These are phyloP conservation scores for Brotula barbata DNA, from an alignment of 2,797 vertebrate genomes.

Conservation along the genomic window DNA sequence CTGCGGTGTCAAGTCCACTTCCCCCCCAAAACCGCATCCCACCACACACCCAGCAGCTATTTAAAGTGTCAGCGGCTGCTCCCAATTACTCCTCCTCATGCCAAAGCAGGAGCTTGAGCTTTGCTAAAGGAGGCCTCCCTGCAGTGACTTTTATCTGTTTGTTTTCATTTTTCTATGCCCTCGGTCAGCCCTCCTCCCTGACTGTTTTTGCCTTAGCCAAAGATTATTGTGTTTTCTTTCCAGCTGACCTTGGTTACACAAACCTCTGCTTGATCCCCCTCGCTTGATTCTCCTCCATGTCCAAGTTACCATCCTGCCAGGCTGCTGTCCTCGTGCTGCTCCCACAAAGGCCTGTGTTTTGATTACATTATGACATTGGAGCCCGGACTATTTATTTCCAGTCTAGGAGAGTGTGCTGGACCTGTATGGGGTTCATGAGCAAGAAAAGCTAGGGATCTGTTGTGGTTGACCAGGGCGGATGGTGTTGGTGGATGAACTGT, in stretches of 20 bases:
- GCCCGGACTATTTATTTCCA: slow-evolving; percentile 61
- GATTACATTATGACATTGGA: slow-evolving; percentile 69
- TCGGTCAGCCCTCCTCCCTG: slow-evolving; percentile 33
- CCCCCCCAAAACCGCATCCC: slow-evolving; percentile 53
- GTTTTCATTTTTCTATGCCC: slow-evolving; percentile 58
- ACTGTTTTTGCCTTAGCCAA: slow-evolving; percentile 36
- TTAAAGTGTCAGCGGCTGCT: slow-evolving; percentile 63
- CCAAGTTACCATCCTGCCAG: slow-evolving; percentile 42
- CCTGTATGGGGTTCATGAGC: slow-evolving; percentile 11
- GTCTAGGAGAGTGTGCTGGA: slow-evolving; percentile 26
- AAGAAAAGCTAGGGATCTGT: slow-evolving; percentile 35
- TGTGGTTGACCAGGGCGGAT: slow-evolving; percentile 45
- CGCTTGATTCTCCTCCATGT: slow-evolving; percentile 36
- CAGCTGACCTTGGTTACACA: slow-evolving; percentile 69
- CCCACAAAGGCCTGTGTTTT: slow-evolving; percentile 64
- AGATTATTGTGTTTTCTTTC: slow-evolving; percentile 61
- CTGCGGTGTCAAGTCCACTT: slow-evolving; percentile 48
- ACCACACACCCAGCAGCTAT: slow-evolving; percentile 61
- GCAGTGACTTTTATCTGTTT: slow-evolving; percentile 58
- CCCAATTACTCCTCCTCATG: slow-evolving; percentile 55
- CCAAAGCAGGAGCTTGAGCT: slow-evolving; percentile 54
- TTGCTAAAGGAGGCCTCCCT: slow-evolving; percentile 37
- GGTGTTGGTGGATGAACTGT: slow-evolving; percentile 43
- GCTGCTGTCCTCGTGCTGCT: slow-evolving; percentile 43
- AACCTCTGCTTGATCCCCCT: slow-evolving; percentile 50